These are phyloP conservation scores for Leptogaster cylindrica DNA, from an alignment of 2,888 invertebrate species.

Conservation along the genomic window DNA sequence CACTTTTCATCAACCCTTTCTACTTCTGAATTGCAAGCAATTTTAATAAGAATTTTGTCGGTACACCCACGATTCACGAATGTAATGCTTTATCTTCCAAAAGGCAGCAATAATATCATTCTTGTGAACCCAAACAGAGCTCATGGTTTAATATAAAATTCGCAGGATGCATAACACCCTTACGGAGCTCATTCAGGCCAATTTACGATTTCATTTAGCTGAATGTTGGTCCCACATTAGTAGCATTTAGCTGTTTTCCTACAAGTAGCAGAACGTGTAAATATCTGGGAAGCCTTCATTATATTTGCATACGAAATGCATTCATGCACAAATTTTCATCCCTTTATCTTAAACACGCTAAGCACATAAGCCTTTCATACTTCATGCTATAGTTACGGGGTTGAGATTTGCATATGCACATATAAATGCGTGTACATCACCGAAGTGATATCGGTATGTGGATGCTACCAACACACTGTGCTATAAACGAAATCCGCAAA, in stretches of 20 bases:
- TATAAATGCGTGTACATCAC: slow-evolving; percentile 17
- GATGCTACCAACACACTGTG: slow-evolving; percentile 38
- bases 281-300: slow-evolving; percentile 44
- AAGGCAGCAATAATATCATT: no score
- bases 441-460: slow-evolving; percentile 1
- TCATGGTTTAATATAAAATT: slow-evolving; percentile 22
- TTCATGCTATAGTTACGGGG: slow-evolving; percentile 27
- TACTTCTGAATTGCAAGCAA: no score
- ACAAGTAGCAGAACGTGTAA: slow-evolving; percentile 41
- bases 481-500: slow-evolving; percentile 42
- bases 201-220: slow-evolving; percentile 45
- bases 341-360: slow-evolving; percentile 45
- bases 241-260: slow-evolving; percentile 42
- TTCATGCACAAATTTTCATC: slow-evolving; percentile 47
- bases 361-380: slow-evolving; percentile 40
- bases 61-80: no score
- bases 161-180: not conserved
- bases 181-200: slow-evolving; percentile 36
- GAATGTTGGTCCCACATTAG: slow-evolving; percentile 41
- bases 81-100: no score
- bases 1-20: no score
- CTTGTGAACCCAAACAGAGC: no score
- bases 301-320: slow-evolving; percentile 47
- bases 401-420: slow-evolving; percentile 41
- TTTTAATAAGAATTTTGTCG: no score